phyloP scores from a whole-genome alignment of 1,140 invertebrate genomes.

The Drosophila melanogaster region DNA sequence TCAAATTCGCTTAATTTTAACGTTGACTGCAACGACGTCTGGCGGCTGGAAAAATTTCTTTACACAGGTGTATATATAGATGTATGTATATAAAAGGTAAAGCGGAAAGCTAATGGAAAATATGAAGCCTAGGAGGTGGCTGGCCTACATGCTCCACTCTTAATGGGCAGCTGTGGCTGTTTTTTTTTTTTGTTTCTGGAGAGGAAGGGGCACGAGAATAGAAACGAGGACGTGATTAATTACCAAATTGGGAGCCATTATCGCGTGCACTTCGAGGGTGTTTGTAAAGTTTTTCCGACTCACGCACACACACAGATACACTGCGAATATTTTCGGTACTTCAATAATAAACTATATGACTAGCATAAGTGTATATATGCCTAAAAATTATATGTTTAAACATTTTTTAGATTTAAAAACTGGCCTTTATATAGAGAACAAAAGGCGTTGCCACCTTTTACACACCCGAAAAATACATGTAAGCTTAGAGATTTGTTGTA shows the following conservation, averaged over 20 bases:
- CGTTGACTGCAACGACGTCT: conserved; percentile 32
- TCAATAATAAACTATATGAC: no score
- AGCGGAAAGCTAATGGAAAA: conserved; percentile 63
- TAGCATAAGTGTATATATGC: no score
- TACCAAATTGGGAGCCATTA: conserved; percentile 78
- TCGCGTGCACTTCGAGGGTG: conserved; percentile 74
- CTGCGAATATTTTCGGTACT: background rate
- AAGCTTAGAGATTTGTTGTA: background rate
- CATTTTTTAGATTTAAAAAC: background rate
- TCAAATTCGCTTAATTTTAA: conserved; percentile 75
- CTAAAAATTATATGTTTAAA: background rate
- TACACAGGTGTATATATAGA: conserved; percentile 9
- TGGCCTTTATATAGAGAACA: no score
- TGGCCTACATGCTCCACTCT: conserved; percentile 11
- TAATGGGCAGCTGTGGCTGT: conserved; percentile 45
- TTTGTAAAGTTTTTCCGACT: conserved; percentile 63
- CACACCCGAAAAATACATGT: background rate
- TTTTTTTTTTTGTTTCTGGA: no score
- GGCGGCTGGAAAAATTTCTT: conserved; percentile 39
- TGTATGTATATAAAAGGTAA: conserved; percentile 2
- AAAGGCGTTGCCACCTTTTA: no score
- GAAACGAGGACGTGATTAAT: conserved; percentile 75
- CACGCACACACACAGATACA: conserved; percentile 48
- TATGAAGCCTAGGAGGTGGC: conserved; percentile 51
- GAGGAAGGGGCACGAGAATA: conserved; percentile 15